Evolutionary conservation across 2,113 vertebrate genomes (phyloP).

Genomic region (Cryptomyrus ogoouensis): DNA sequence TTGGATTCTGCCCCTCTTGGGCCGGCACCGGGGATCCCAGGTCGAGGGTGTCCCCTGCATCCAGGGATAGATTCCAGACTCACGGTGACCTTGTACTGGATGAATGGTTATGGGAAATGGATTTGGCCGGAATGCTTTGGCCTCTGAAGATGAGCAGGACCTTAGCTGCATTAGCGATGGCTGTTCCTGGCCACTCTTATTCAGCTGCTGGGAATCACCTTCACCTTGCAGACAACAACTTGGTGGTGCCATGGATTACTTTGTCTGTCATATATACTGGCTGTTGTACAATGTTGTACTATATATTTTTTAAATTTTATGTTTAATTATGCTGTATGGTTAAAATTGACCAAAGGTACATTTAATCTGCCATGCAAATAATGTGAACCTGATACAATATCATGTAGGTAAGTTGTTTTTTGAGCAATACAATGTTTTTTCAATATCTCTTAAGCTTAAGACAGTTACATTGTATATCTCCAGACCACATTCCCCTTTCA

Average conservation of each 20-base stretch:
- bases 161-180: not conserved
- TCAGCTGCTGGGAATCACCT: not conserved
- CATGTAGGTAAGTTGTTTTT: not conserved
- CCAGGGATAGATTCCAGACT: not conserved
- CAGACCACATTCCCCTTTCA: not conserved
- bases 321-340: not conserved
- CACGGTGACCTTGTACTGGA: not conserved
- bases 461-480: not conserved
- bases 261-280: not conserved
- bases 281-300: not conserved
- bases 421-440: not conserved
- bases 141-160: not conserved
- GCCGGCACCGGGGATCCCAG: not conserved
- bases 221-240: not conserved
- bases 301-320: not conserved
- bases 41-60: not conserved
- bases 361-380: not conserved
- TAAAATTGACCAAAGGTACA: not conserved
- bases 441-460: not conserved
- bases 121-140: not conserved
- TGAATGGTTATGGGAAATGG: not conserved
- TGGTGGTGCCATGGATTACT: not conserved
- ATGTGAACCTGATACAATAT: not conserved
- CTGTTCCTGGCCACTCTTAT: not conserved
- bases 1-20: not conserved